Evolutionary conservation across 2,113 vertebrate species (phyloP).

Genomic region (Erinaceus europaeus): DNA sequence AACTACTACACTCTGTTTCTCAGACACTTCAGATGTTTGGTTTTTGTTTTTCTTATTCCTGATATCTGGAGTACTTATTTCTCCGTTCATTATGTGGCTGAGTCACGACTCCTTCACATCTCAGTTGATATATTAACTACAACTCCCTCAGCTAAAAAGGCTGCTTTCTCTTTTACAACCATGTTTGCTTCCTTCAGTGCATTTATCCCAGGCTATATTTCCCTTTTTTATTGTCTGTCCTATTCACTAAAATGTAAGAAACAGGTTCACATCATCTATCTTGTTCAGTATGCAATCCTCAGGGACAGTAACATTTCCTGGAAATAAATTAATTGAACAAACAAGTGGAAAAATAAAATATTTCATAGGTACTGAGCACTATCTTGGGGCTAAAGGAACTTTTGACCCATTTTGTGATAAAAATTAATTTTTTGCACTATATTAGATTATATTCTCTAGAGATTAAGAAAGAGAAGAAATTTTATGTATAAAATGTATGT

Average conservation of each 20-base stretch:
- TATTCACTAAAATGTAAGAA: background rate
- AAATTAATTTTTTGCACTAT: background rate
- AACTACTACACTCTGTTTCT: background rate
- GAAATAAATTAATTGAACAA: slow-evolving; percentile 18
- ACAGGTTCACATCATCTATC: background rate
- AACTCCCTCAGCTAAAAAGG: background rate
- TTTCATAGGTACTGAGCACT: background rate
- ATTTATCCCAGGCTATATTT: background rate
- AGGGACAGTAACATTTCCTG: background rate
- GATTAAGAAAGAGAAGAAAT: background rate
- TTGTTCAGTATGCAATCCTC: background rate
- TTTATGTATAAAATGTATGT: too few species aligned
- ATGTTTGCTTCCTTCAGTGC: background rate
- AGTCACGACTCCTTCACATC: background rate
- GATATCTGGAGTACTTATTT: background rate
- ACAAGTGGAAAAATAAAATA: background rate
- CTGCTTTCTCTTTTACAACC: background rate
- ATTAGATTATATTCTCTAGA: background rate
- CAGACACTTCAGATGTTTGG: background rate
- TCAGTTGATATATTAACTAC: background rate
- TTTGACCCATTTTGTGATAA: background rate
- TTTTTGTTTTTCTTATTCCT: background rate
- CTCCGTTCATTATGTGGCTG: background rate
- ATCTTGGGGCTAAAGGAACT: background rate
- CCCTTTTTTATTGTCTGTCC: background rate